Evolutionary conservation across 2,113 vertebrate genomes (phyloP), one percentile per base, ranked within the genome.

Genomic region (Coturnix japonica): DNA sequence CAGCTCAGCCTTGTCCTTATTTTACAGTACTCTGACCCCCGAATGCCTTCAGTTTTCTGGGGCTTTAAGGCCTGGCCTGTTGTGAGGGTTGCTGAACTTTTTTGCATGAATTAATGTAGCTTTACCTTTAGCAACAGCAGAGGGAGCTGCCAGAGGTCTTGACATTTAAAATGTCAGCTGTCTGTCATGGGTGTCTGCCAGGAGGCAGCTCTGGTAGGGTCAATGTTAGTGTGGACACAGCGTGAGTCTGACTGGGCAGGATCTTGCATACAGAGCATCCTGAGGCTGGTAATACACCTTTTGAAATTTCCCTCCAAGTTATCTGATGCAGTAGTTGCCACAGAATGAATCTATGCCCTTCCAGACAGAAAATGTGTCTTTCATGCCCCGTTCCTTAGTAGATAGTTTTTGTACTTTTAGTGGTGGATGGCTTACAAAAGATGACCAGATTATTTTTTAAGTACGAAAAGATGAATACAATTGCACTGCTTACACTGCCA

Each of bases 131-230:
- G 71, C 87, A 91, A 75, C 56, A 94, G 87, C 85, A 44, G 74
- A 64, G 64, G 57, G 67, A 74, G 74, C 78, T 89, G 91, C 78
- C 81, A 92, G 92, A 87, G 43, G 26, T 89, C 73, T 90, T 65
- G 7, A 87, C 47, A 23, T 78, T 95, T 89, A 6, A 95, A 96
- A 96, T 95, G 89, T 94, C 96, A 94, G 81, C 86, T 94, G 85
- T 76, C 39, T n/a, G 67, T 79, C 44, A 9, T 14, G 44, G 81
- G 71, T 76, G 72, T 76, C 66, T 94, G 89, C 87, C 72, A 83
- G 78, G 6, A 1, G 46, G 56, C 47, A 87, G 56, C 81, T 60
- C 60, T 87, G 64, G 65, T 69, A 60, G 30, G 12, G 59, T 79
- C 71, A 89, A 59, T 63, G 88, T 21, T 69, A 9, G 25, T 67